These are phyloP conservation scores for Pleuronectes platessa DNA, from an alignment of 2,113 vertebrate genomes.

Conservation along the genomic window DNA sequence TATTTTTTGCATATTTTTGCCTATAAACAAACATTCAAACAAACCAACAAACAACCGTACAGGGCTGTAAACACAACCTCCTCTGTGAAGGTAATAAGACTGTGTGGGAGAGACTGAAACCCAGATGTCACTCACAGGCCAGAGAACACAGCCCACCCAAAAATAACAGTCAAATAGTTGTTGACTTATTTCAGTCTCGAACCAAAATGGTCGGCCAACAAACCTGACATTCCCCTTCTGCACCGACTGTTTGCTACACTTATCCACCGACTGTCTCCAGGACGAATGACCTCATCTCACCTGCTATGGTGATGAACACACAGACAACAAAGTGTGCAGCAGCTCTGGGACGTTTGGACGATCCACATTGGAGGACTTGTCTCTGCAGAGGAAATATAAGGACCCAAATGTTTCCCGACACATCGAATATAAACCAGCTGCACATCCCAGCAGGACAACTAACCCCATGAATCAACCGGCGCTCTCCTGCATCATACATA, in stretches of 20 bases:
- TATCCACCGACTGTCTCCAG: neutral
- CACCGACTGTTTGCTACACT: neutral
- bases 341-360: slow-evolving; percentile 33
- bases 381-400: slow-evolving; percentile 64
- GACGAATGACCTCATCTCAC: too few species aligned
- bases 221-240: neutral
- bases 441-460: slow-evolving; percentile 69
- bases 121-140: too few species aligned
- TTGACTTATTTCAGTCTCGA: slow-evolving; percentile 1
- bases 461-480: slow-evolving; percentile 72
- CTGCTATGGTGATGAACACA: too few species aligned
- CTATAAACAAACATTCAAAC: too few species aligned
- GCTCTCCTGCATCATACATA: slow-evolving; percentile 73
- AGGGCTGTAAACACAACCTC: too few species aligned
- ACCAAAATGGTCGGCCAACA: neutral
- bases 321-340: neutral
- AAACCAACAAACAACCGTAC: too few species aligned
- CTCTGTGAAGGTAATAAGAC: too few species aligned
- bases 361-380: slow-evolving; percentile 33
- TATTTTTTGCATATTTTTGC: too few species aligned
- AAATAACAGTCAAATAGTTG: neutral
- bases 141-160: too few species aligned
- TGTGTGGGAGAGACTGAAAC: too few species aligned
- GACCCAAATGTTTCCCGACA: slow-evolving; percentile 70
- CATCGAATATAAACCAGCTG: slow-evolving; percentile 62